These are phyloP conservation scores for Boleophthalmus pectinirostris DNA, from an alignment of 2,113 vertebrate genomes.

Conservation along the genomic window DNA sequence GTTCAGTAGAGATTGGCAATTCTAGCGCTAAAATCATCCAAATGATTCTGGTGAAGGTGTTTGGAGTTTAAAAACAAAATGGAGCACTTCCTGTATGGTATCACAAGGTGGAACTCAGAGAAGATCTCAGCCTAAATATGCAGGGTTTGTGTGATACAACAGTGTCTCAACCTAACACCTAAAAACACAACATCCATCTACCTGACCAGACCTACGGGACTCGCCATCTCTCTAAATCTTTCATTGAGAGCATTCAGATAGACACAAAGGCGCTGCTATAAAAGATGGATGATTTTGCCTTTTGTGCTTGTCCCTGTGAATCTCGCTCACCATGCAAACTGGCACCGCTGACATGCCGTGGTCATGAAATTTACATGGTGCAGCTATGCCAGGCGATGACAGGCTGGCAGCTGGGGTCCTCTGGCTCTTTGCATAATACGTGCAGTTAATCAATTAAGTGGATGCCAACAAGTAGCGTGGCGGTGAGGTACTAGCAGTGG, in stretches of 20 bases:
- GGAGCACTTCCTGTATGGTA: too few relatives aligned
- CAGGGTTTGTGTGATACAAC: background rate
- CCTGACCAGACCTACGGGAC: slow-evolving; percentile 58
- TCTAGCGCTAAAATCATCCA: too few relatives aligned
- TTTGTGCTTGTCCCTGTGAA: slow-evolving; percentile 60
- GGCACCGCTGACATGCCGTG: slow-evolving; percentile 55
- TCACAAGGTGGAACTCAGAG: too few relatives aligned
- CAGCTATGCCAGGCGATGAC: slow-evolving; percentile 56
- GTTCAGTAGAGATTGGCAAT: too few relatives aligned
- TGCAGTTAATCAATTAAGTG: slow-evolving; percentile 55
- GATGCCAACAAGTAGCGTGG: slow-evolving; percentile 60
- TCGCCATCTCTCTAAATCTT: slow-evolving; percentile 54
- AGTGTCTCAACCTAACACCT: background rate
- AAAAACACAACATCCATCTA: slow-evolving; percentile 36
- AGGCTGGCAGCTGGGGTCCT: slow-evolving; percentile 39
- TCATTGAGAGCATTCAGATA: slow-evolving; percentile 40
- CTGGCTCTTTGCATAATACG: slow-evolving; percentile 35
- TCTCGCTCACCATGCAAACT: slow-evolving; percentile 45
- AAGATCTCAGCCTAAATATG: too few relatives aligned
- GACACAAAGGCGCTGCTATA: slow-evolving; percentile 53
- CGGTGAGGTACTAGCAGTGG: background rate
- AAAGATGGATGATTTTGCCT: slow-evolving; percentile 56
- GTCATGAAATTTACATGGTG: slow-evolving; percentile 71
- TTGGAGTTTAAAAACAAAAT: too few relatives aligned
- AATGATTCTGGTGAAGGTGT: too few relatives aligned